Evolutionary conservation across 2,888 invertebrate species (phyloP).

Genomic region (Ptychoptera albimana): DNA sequence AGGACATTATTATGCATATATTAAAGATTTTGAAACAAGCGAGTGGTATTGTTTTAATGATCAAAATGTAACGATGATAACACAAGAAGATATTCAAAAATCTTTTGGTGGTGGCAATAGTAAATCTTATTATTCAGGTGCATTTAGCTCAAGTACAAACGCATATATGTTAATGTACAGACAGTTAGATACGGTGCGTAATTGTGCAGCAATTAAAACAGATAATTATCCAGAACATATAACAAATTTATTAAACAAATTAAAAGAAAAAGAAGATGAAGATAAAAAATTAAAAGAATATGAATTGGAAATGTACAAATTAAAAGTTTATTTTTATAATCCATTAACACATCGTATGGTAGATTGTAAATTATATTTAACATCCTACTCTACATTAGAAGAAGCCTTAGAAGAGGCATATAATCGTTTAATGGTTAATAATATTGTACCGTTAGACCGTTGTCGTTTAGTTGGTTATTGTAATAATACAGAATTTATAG

Average conservation of each 20-base stretch:
- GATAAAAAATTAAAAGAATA: slow-evolving; percentile 40
- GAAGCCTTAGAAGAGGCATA: slow-evolving; percentile 43
- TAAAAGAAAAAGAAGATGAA: slow-evolving; percentile 48
- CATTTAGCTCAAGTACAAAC: slow-evolving; percentile 67
- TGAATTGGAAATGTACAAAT: slow-evolving; percentile 43
- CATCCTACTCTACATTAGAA: slow-evolving; percentile 39
- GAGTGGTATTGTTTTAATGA: slow-evolving; percentile 85
- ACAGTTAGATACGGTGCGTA: slow-evolving; percentile 47
- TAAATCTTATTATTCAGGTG: slow-evolving; percentile 51
- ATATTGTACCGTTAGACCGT: slow-evolving; percentile 41
- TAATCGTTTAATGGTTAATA: slow-evolving; percentile 39
- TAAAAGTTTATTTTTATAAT: slow-evolving; percentile 47
- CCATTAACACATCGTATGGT: slow-evolving; percentile 36
- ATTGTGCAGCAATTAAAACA: slow-evolving; percentile 43
- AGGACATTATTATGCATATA: slow-evolving; percentile 84
- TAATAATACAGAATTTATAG: slow-evolving; percentile 42
- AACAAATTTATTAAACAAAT: slow-evolving; percentile 40
- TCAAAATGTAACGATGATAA: slow-evolving; percentile 60
- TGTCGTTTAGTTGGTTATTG: slow-evolving; percentile 59
- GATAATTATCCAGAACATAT: slow-evolving; percentile 66
- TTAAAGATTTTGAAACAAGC: slow-evolving; percentile 58
- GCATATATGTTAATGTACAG: slow-evolving; percentile 88
- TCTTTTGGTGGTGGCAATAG: slow-evolving; percentile 70
- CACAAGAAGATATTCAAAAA: slow-evolving; percentile 63
- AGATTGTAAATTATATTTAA: slow-evolving; percentile 40